Evolutionary conservation across 2,113 vertebrate species (phyloP), one percentile per base, ranked within the genome.

Genomic region (Amblyopsis rosae): DNA sequence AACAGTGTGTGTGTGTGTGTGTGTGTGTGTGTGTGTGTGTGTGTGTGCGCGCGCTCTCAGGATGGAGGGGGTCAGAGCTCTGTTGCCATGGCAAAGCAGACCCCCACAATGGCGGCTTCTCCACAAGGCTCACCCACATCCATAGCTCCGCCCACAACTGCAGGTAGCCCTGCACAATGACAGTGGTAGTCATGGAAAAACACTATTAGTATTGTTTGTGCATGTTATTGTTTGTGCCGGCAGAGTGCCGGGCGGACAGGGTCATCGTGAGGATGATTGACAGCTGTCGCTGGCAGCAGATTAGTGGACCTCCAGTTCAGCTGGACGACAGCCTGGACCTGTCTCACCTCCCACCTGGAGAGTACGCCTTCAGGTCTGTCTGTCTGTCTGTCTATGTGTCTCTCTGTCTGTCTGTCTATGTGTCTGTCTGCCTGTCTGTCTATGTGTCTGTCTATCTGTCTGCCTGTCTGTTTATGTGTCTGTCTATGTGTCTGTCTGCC

Each of bases 201-300:
- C 35, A 41, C 35, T 41, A 41, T 41, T 5, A 41, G 4, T 41
- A 41, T 41, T 41, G 7, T 8, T 41, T 5, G 4, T 6, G 7
- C 35, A 41, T 50, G 1, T 3, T 65, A 35, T 26, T 62, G 32
- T 77, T 9, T 58, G 12, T 11, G 46, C 15, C 56, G 26, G 9
- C 77, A 95, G 95, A 92, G 82, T 95, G 93, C 63, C 54, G 64
- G 17, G 94, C 94, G 87, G 94, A 95, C 72, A 67, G 35, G 69
- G 82, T 89, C 62, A 89, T 41, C 7, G 6, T 6, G 5, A 41
- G 35, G 35, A 41, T 5, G 35, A 41, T 41, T 41, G 35, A 41
- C 94, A 50, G 87, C 68, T 95, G 93, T 65, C 88, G 79, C 73
- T 95, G 95, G 94, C 92, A 96, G 62, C 92, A 94, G 89, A 80